Evolutionary conservation across 2,888 invertebrate genomes (phyloP), one percentile per base, ranked within the genome.

Genomic region (Nomada fucata): DNA sequence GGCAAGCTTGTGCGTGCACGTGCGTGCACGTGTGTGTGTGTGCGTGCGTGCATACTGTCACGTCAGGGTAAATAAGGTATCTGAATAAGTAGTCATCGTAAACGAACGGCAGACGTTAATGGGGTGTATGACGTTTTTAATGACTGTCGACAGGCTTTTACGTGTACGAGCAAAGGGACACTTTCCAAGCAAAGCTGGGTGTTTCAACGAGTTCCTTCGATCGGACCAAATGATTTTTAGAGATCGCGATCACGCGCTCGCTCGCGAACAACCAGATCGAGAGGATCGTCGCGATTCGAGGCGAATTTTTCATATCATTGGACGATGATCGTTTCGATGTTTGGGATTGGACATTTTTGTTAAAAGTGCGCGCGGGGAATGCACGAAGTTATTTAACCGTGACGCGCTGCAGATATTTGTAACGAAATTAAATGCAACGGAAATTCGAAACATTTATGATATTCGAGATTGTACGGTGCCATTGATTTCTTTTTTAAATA

Each of bases 31-130:
- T 72, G 82, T 70, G 78, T 73, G 80, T 79, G 82, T 74, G 67
- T 80, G 80, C 76, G 82, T 71, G 67, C 79, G 63, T 74, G 82
- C 72, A 78, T 78, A 84, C 75, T 76, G 84, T 82, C 79, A 79
- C 84, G 86, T 80, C 88, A 87, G 87, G 86, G 86, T 88, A 87
- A 86, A 61, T 84, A 86, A 86, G 44, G 59, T 86, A 69, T 84
- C 77, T 72, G 63, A 79, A 77, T 74, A 81, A 82, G 74, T 82
- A 86, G 78, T 60, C 26, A 64, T 76, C 68, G 64, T 76, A 74
- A 67, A 74, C 36, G 72, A 67, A 73, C 76, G 73, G 70, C 76
- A 69, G 44, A 29, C 73, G 67, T 83, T 67, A 77, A 87, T 85
- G 81, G 74, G 57, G 59, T 82, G 61, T 82, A 78, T 81, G 81